A percentile compares a stretch with the other conserved stretches of the same genome.
Evolutionary conservation across 2,888 invertebrate species (phyloP).

Genomic region (Phaedon cochleariae): DNA sequence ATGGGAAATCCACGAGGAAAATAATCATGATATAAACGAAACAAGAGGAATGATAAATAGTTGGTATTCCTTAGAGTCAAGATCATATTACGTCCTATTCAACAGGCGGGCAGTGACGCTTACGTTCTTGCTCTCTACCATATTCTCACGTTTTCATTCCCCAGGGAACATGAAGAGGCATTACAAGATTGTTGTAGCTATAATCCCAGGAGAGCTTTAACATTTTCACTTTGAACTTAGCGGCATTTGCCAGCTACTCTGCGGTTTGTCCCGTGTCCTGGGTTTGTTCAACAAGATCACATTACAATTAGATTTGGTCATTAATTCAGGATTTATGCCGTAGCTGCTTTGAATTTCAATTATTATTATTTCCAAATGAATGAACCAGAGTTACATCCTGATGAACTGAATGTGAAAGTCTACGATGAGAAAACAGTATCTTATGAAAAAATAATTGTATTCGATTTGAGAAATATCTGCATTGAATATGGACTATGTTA

Average conservation of each 20-base stretch:
- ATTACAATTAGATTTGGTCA: conserved; percentile 22
- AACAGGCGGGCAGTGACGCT: conserved; percentile 57
- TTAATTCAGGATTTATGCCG: background rate
- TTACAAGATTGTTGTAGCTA: conserved; percentile 59
- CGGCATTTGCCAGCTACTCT: conserved; percentile 45
- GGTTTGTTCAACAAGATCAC: conserved; percentile 36
- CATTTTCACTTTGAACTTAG: conserved; percentile 58
- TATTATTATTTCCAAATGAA: too few species aligned
- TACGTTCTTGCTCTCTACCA: conserved; percentile 50
- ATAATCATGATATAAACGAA: background rate
- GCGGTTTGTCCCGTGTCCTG: conserved; percentile 51
- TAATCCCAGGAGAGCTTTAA: conserved; percentile 58
- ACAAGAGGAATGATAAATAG: background rate
- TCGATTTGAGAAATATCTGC: too few species aligned
- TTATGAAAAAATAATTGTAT: too few species aligned
- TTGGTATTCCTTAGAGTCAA: background rate
- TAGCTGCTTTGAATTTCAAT: too few species aligned
- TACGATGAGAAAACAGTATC: too few species aligned
- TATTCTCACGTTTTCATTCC: conserved; percentile 57
- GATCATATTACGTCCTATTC: conserved; percentile 40
- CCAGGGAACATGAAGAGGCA: conserved; percentile 52
- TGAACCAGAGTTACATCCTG: too few species aligned
- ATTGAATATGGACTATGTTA: too few species aligned
- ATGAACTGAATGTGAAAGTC: too few species aligned
- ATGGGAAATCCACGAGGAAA: too few species aligned